These are phyloP conservation scores for Mus spretus DNA, from an alignment of 2,797 vertebrate species.

Conservation along the genomic window DNA sequence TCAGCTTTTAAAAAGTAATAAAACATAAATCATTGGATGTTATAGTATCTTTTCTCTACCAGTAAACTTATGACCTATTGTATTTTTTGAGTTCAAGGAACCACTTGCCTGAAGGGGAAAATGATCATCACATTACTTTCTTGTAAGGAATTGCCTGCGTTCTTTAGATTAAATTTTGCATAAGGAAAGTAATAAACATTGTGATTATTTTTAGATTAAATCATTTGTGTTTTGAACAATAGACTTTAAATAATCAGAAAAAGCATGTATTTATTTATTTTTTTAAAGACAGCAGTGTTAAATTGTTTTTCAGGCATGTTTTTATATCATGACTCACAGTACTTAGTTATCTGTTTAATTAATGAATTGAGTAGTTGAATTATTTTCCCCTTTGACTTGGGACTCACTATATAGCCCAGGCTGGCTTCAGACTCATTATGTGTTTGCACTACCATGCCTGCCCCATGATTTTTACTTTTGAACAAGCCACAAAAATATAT, in stretches of 20 bases:
- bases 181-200: conserved; percentile 25
- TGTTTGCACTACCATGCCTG: rapidly evolving
- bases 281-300: conserved; percentile 25
- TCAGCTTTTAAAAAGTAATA: conserved; percentile 52
- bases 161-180: conserved; percentile 56
- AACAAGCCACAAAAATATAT: conserved; percentile 8
- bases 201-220: conserved; percentile 63
- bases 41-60: conserved; percentile 8
- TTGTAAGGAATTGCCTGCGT: background rate
- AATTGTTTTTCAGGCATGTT: background rate
- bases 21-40: background rate
- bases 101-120: background rate
- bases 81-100: conserved; percentile 4
- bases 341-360: background rate
- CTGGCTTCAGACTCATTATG: background rate
- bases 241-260: conserved; percentile 49
- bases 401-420: background rate
- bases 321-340: background rate
- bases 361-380: background rate
- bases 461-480: background rate
- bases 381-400: background rate
- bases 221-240: conserved; percentile 58
- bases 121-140: background rate
- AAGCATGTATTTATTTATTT: background rate
- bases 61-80: background rate